Evolutionary conservation across 2,888 invertebrate genomes (phyloP).

Genomic region (Rhimphoctona megacephalus): DNA sequence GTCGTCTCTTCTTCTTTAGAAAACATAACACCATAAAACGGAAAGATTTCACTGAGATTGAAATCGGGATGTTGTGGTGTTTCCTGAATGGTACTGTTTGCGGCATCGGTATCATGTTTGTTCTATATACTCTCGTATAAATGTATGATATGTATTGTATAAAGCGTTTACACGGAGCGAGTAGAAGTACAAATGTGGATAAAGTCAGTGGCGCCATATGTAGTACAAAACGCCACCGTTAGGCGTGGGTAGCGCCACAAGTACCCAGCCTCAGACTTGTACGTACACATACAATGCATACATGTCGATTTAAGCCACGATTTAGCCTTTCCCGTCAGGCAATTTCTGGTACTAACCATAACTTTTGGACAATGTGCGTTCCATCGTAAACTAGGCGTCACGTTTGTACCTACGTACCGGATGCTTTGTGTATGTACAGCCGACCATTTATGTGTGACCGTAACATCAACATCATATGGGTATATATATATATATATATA

Average conservation of each 20-base stretch:
- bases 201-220: constrained; percentile 24
- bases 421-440: constrained; percentile 24
- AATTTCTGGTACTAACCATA: constrained; percentile 43
- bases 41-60: constrained; percentile 77
- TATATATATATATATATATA: constrained; percentile 11
- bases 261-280: constrained; percentile 1
- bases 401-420: constrained; percentile 60
- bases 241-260: constrained; percentile 8
- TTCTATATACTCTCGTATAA: constrained; percentile 17
- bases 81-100: constrained; percentile 38
- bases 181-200: neutral
- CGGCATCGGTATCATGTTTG: constrained; percentile 19
- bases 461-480: neutral
- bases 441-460: constrained; percentile 39
- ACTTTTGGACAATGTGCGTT: constrained; percentile 66
- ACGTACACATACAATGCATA: neutral
- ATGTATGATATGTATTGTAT: constrained; percentile 16
- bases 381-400: constrained; percentile 65
- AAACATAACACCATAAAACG: constrained; percentile 75
- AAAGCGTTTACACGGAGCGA: constrained; percentile 10
- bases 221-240: constrained; percentile 46
- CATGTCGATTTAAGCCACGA: constrained; percentile 31
- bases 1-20: constrained; percentile 8
- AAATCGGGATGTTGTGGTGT: constrained; percentile 77
- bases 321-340: constrained; percentile 21